Evolutionary conservation across 1,140 invertebrate species (phyloP), one percentile per base, ranked within the genome.

Genomic region (Eupristina koningsbergeri): DNA sequence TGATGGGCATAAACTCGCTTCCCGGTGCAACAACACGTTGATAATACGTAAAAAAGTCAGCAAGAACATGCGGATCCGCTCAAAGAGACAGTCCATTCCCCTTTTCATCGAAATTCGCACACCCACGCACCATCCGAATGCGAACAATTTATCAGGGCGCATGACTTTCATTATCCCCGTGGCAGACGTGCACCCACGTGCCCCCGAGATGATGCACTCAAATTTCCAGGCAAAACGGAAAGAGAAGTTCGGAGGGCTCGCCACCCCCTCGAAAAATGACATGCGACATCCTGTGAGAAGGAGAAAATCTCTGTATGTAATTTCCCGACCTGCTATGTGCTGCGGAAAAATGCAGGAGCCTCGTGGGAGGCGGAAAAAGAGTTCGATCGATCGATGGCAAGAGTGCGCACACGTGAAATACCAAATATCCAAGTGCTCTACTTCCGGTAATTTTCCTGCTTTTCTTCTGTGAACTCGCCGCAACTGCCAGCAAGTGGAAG

Each of bases 131-230:
- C 13, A 26, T 1, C 22, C 26, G 53, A 58, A 58, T 26, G 39
- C 39, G 53, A 41, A 82, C 80, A n/a, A 82, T 82, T 82, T 82
- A 76, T 82, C 80, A 82, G 73, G n/a, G 15, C 58, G 80, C 64
- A 75, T 71, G 80, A 82, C 80, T 71, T 82, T 82, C 71, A 82
- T 82, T 82, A 82, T 82, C 80, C 80, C 39, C 3, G 17, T 6
- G 11, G 41, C 73, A 58, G 71, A 75, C n/a, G 73, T 64, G 73
- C 45, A 39, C 39, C 22, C 71, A 75, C n/a, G 73, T 64, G 73
- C 45, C 58, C 39, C 22, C 71, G 63, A 26, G 71, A 64, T 26
- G 53, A 5, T n/a, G n/a, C 31, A 58, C 29, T 17, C 7, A 19
- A 58, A 22, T 58, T 58, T 22, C 26, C 22, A 58, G 26, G 26